Conservation (phyloP, 2,797 vertebrate genomes). For the Tolypeutes matacus region DNA sequence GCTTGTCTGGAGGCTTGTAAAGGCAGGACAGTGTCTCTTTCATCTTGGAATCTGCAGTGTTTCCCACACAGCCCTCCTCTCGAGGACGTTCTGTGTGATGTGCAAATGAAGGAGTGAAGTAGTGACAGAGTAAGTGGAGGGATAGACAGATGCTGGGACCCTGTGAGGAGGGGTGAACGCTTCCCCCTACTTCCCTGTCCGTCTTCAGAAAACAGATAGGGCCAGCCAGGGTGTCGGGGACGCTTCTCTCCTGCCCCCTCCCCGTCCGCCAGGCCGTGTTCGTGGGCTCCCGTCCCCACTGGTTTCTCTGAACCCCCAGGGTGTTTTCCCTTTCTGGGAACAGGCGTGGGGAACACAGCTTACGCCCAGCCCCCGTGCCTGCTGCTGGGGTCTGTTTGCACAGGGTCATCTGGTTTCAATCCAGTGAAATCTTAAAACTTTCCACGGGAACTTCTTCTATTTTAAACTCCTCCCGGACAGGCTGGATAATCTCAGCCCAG, state of each 20-base stretch:
- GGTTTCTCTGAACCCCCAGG: not conserved
- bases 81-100: rapidly evolving
- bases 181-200: not conserved
- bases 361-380: constrained; percentile 75
- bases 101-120: not conserved
- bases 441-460: constrained; percentile 83
- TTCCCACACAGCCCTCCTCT: not conserved
- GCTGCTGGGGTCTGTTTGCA: constrained; percentile 80
- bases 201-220: no score
- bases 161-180: not conserved
- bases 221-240: not conserved
- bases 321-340: not conserved
- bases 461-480: constrained; percentile 73
- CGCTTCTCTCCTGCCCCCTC: not conserved
- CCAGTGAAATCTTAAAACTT: constrained; percentile 69
- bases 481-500: not conserved
- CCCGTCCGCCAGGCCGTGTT: not conserved
- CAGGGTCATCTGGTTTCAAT: constrained; percentile 86
- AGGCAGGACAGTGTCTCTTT: not conserved
- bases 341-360: not conserved
- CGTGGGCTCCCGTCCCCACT: not conserved
- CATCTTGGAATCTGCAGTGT: not conserved
- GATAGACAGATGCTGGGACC: not conserved
- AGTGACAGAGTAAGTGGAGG: not conserved
- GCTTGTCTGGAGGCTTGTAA: not conserved